Evolutionary conservation across 1,140 invertebrate genomes (phyloP).

Genomic region (Anthonomus grandis): DNA sequence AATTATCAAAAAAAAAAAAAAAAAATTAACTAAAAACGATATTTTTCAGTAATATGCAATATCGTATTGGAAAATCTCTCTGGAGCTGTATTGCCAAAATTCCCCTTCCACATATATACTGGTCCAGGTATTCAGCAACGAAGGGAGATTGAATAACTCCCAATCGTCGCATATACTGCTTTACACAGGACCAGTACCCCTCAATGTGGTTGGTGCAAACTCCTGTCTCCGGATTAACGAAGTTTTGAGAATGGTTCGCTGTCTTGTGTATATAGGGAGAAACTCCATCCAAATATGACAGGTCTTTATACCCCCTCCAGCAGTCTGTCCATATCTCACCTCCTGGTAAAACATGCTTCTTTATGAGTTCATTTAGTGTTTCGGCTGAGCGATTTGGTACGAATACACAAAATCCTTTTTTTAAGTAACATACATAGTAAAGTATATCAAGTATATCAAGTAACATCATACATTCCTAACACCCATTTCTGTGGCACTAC

Average conservation of each 20-base stretch:
- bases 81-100: no score
- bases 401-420: neutral
- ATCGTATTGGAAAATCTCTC: no score
- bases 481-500: constrained; percentile 3
- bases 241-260: neutral
- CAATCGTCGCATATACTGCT: constrained; percentile 3
- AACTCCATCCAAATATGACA: no score
- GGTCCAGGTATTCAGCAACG: neutral
- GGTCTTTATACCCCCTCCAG: neutral
- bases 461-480: constrained; percentile 4
- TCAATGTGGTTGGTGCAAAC: no score
- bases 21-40: no score
- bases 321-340: neutral
- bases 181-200: neutral
- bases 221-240: neutral
- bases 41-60: no score
- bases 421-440: neutral
- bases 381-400: neutral
- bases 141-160: constrained; percentile 2
- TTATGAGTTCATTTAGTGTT: neutral
- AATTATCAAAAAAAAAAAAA: no score
- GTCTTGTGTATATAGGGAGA: neutral
- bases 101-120: constrained; percentile 16
- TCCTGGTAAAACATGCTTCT: neutral
- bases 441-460: no score